Base-by-base conservation (phyloP, 1,140 invertebrate species). In the Aphis craccivora region DNA sequence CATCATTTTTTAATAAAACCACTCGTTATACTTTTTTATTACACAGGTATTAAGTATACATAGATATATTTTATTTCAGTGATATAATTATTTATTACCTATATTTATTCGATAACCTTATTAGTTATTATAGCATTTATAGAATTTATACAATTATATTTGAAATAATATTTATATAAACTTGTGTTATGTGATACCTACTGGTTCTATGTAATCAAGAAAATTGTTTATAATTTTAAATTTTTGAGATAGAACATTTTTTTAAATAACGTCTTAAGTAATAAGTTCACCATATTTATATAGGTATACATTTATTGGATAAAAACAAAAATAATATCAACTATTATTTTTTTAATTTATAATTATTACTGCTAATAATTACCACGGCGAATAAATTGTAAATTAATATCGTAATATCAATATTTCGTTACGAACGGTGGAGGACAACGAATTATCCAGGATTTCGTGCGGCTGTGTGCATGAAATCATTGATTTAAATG, bases 401-500 rank as follows among this genome's bases (percentile, higher is more conserved):
- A 51, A 51, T 51, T 51, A 20, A 1, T n/a, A 18, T 76, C 60
- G 0, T 76, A 76, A 35, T n/a, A 5, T 20, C n/a, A 76, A 76
- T 76, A 35, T 6, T 76, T n/a, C 14, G 30, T 76, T 76, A 18
- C 14, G 30, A n/a, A n/a, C 60, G 60, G 11, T 0, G 25, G 60
- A 67, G 60, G 11, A n/a, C 14, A 5, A n/a, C 60, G 14, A 76
- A 76, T 76, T 67, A 14, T 84, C 83, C 43, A 25, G 86, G 90
- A 43, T 91, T 91, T 76, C 37, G 40, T 91, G 40, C 55, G 35
- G 5, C 43, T n/a, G n/a, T 45, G 43, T 48, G 45, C 43, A 35
- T 45, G 25, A 48, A 48, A 92, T 76, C 91, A 92, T 92, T 83
- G 91, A 92, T 92, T 84, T 83, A 83, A 92, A 92, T 51, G 51